These are phyloP conservation scores for Ptilodon capucinus DNA, from an alignment of 2,888 invertebrate genomes.

Conservation along the genomic window DNA sequence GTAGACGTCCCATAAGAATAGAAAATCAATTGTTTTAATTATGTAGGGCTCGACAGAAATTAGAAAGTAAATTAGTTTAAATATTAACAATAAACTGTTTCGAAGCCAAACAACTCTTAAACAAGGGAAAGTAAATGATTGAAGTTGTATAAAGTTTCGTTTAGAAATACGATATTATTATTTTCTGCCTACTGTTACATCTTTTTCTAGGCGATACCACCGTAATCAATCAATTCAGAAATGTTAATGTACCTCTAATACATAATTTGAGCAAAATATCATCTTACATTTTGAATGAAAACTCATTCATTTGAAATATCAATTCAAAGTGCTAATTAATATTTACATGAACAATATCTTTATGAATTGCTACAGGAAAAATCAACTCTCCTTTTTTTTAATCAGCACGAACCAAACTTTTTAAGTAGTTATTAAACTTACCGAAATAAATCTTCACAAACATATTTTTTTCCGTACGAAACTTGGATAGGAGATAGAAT, in stretches of 20 bases:
- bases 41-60: no score
- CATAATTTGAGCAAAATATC: background rate
- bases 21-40: no score
- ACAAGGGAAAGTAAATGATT: conserved; percentile 15
- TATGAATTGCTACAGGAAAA: background rate
- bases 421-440: background rate
- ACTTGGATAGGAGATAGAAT: no score
- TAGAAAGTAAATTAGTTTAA: no score
- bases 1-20: no score
- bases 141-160: conserved; percentile 10
- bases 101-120: no score
- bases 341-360: background rate
- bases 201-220: no score
- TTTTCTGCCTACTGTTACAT: background rate
- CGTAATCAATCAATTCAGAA: background rate
- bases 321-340: background rate
- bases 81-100: no score
- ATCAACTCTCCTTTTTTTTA: background rate
- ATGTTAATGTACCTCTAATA: no score
- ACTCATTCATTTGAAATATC: background rate
- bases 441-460: background rate
- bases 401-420: background rate
- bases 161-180: background rate
- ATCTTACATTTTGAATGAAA: background rate
- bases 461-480: no score